Evolutionary conservation across 2,797 vertebrate species (phyloP).

Genomic region (Peromyscus attwateri): DNA sequence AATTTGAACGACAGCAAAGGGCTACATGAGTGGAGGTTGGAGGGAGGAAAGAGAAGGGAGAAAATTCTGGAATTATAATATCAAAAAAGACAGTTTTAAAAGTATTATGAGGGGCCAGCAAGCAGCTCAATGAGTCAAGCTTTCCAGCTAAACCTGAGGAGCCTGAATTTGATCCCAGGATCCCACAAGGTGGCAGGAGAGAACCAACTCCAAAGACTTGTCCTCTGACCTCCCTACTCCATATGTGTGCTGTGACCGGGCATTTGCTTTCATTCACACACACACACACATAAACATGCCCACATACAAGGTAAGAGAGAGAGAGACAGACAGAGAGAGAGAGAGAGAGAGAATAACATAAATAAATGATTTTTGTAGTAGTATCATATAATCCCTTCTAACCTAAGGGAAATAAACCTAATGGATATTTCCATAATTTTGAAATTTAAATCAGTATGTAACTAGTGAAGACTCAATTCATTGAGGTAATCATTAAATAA

Average conservation of each 20-base stretch:
- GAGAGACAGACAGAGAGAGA: background rate
- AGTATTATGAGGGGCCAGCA: no score
- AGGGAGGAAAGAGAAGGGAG: background rate
- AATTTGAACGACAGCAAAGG: background rate
- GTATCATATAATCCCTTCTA: background rate
- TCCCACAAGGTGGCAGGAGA: constrained; percentile 38
- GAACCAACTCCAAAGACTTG: background rate
- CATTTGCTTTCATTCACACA: background rate
- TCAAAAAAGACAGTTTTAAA: background rate
- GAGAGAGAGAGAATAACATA: background rate
- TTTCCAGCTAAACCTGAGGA: background rate
- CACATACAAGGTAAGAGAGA: background rate
- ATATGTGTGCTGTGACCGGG: background rate
- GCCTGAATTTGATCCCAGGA: constrained; percentile 8
- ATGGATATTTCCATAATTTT: constrained; percentile 3
- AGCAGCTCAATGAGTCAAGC: background rate
- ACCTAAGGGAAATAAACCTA: constrained; percentile 42
- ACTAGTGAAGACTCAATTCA: background rate
- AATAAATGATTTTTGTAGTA: background rate
- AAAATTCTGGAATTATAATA: background rate
- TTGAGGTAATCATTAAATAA: constrained; percentile 42
- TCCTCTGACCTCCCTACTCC: background rate
- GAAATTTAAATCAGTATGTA: constrained; percentile 43
- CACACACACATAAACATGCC: background rate
- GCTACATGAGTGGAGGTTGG: background rate